A percentile compares a stretch with the other conserved stretches of the same genome.
Evolutionary conservation across 2,797 vertebrate genomes (phyloP).

Genomic region (Lepilemur ruficaudatus): DNA sequence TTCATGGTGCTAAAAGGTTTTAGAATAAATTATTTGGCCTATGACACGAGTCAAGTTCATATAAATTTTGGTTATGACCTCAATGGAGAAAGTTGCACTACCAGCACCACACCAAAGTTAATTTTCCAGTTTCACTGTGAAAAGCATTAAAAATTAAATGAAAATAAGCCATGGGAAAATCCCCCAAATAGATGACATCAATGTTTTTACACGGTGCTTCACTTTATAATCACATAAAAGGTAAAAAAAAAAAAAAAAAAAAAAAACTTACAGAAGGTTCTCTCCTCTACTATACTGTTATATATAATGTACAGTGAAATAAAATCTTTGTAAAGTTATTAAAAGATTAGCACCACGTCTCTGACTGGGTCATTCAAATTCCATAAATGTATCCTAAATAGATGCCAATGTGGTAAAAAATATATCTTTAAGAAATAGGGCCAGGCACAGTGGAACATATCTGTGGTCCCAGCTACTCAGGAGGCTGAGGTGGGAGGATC

Average conservation of each 20-base stretch:
- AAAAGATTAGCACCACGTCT: neutral
- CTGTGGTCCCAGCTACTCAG: neutral
- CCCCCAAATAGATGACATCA: neutral
- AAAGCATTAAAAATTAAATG: neutral
- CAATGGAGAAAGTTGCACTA: neutral
- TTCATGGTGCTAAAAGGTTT: conserved; percentile 31
- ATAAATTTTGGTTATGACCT: conserved; percentile 18
- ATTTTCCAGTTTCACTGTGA: conserved; percentile 20
- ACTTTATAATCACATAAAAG: neutral
- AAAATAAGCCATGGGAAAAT: neutral
- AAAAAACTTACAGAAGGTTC: neutral
- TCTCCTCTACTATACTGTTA: neutral
- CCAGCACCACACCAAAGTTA: neutral
- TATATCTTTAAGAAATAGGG: neutral
- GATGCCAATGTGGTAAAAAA: neutral
- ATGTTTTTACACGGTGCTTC: neutral
- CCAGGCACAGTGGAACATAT: neutral
- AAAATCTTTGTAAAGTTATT: neutral
- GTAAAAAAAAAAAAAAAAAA: conserved; percentile 17
- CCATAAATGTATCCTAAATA: neutral
- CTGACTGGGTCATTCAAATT: neutral
- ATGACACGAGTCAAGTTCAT: neutral
- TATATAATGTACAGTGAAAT: neutral
- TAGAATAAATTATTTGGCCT: neutral
- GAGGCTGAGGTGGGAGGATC: neutral